phyloP scores from a whole-genome alignment of 1,140 invertebrate genomes.

The Trichomalopsis sarcophagae region DNA sequence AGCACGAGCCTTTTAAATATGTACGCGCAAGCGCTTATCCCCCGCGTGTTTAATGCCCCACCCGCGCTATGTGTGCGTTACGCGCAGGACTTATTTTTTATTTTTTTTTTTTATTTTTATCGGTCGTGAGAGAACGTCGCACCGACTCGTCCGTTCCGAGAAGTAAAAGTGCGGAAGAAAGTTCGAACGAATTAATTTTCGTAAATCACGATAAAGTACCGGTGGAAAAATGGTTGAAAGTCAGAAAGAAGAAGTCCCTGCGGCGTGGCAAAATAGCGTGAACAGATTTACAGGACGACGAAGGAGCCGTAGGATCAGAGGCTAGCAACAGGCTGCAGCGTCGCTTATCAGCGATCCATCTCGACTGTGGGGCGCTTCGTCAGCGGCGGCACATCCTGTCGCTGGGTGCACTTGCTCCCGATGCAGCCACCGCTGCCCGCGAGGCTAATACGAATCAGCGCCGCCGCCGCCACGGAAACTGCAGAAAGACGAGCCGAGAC shows the following conservation, averaged over 20 bases:
- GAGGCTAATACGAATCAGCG: slow-evolving; percentile 42
- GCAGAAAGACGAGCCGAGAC: not conserved
- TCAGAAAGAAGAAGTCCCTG: no score
- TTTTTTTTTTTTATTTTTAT: not conserved
- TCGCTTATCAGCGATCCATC: slow-evolving; percentile 41
- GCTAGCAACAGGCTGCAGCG: slow-evolving; percentile 21
- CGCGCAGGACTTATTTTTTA: slow-evolving; percentile 2
- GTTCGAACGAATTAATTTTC: no score
- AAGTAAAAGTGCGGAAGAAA: no score
- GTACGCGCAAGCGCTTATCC: slow-evolving; percentile 58
- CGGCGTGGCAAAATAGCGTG: not conserved
- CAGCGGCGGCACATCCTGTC: slow-evolving; percentile 17
- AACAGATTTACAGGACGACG: not conserved
- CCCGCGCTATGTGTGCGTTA: slow-evolving; percentile 50
- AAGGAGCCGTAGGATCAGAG: slow-evolving; percentile 7
- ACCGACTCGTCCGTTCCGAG: no score
- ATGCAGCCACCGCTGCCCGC: not conserved
- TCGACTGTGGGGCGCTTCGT: not conserved
- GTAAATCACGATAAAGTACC: no score
- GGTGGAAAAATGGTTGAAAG: no score
- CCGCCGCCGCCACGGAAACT: slow-evolving; percentile 45
- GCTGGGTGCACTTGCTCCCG: slow-evolving; percentile 19
- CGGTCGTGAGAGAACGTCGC: no score
- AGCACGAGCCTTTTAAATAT: slow-evolving; percentile 46
- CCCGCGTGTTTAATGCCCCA: slow-evolving; percentile 58